phyloP scores from a whole-genome alignment of 2,888 invertebrate genomes.

The Ptychoptera albimana region DNA sequence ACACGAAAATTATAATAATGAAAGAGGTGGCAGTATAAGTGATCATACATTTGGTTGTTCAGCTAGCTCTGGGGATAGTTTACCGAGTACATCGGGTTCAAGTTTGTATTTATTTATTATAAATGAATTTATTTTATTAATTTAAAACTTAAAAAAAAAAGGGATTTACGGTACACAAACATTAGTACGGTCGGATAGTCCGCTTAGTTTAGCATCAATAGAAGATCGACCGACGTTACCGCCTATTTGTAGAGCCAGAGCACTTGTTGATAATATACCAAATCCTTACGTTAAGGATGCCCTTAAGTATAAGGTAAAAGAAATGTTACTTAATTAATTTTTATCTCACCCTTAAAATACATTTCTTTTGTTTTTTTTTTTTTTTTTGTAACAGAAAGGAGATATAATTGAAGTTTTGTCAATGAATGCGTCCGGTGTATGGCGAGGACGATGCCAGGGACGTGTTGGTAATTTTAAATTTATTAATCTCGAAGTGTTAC shows the following conservation, averaged over 20 bases:
- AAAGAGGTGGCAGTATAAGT: slow-evolving; percentile 2
- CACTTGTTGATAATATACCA: slow-evolving; percentile 62
- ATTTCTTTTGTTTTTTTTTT: too few relatives aligned
- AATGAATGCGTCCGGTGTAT: slow-evolving; percentile 71
- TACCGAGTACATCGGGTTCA: slow-evolving; percentile 65
- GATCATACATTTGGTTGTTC: slow-evolving; percentile 57
- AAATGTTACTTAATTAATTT: not conserved
- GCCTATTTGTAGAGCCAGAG: slow-evolving; percentile 53
- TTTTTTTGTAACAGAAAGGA: slow-evolving; percentile 72
- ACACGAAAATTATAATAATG: too few relatives aligned
- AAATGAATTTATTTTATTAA: too few relatives aligned
- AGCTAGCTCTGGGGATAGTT: slow-evolving; percentile 62
- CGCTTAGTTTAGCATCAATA: slow-evolving; percentile 65
- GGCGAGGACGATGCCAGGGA: slow-evolving; percentile 63
- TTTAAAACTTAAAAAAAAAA: slow-evolving; percentile 23
- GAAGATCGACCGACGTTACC: slow-evolving; percentile 54
- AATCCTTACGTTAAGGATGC: slow-evolving; percentile 74
- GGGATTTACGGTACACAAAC: slow-evolving; percentile 50
- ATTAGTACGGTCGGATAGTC: slow-evolving; percentile 59
- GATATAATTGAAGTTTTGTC: slow-evolving; percentile 75
- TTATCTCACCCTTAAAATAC: too few relatives aligned
- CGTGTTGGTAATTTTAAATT: slow-evolving; percentile 75
- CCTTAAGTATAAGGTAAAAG: slow-evolving; percentile 60
- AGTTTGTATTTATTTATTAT: slow-evolving; percentile 34
- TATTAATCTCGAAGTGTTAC: slow-evolving; percentile 66